Conservation (phyloP, 2,888 invertebrate genomes). For the Leptura quadrifasciata region DNA sequence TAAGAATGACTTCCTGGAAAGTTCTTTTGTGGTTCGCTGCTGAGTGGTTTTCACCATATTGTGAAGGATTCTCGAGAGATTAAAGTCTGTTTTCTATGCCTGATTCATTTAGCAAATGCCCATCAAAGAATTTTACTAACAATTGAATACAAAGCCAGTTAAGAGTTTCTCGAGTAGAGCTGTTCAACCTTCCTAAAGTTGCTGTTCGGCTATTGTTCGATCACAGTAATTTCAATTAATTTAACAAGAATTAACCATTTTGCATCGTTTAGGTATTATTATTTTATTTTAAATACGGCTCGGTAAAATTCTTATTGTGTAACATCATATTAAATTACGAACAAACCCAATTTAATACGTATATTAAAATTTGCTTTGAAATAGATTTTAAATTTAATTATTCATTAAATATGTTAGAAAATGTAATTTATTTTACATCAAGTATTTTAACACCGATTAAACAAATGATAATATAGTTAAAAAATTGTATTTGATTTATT, state of each 20-base stretch:
- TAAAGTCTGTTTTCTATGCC: constrained; percentile 56
- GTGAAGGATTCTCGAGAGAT: constrained; percentile 66
- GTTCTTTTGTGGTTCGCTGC: constrained; percentile 63
- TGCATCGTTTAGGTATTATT: constrained; percentile 1
- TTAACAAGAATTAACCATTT: constrained; percentile 13
- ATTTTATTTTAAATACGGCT: not conserved
- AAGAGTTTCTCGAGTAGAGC: constrained; percentile 19
- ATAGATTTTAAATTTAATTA: not conserved
- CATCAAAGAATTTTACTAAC: constrained; percentile 52
- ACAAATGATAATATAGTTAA: not conserved
- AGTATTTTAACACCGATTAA: not conserved
- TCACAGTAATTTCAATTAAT: constrained; percentile 25
- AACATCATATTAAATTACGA: not conserved
- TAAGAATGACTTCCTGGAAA: constrained; percentile 67
- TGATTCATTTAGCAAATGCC: constrained; percentile 54
- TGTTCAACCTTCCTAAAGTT: constrained; percentile 26
- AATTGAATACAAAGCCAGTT: constrained; percentile 43
- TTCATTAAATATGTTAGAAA: not conserved
- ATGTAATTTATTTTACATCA: not conserved
- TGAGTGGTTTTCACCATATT: constrained; percentile 65
- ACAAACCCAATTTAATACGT: not conserved
- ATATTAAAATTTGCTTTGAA: constrained; percentile 1
- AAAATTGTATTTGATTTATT: too few species aligned
- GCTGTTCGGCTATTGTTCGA: constrained; percentile 34
- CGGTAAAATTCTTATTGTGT: not conserved